These are phyloP conservation scores for Pinctada fucata DNA, from an alignment of 2,888 invertebrate genomes.

Conservation along the genomic window DNA sequence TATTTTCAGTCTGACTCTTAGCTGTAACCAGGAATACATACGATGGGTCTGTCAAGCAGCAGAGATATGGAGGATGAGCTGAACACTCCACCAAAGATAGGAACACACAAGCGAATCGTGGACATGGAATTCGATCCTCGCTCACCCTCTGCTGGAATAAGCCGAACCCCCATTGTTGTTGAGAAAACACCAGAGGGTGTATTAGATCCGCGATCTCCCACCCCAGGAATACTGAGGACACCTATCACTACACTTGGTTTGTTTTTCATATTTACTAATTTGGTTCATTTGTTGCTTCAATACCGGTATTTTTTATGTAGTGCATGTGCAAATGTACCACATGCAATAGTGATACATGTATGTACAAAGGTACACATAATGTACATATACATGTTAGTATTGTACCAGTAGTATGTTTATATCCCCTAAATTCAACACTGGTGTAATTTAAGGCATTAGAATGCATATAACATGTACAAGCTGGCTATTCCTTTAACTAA, in stretches of 20 bases:
- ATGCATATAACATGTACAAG: too few species aligned
- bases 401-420: too few species aligned
- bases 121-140: slow-evolving; percentile 56
- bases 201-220: slow-evolving; percentile 57
- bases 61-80: slow-evolving; percentile 36
- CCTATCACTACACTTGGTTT: slow-evolving; percentile 43
- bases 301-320: neutral
- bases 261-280: neutral
- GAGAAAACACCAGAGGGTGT: slow-evolving; percentile 58
- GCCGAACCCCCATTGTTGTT: slow-evolving; percentile 66
- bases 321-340: too few species aligned
- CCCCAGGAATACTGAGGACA: slow-evolving; percentile 55
- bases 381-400: too few species aligned
- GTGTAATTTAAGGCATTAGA: too few species aligned
- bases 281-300: neutral
- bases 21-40: too few species aligned
- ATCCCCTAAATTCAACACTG: too few species aligned
- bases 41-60: slow-evolving; percentile 44
- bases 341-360: too few species aligned
- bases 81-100: slow-evolving; percentile 46
- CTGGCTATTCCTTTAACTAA: too few species aligned
- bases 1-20: too few species aligned
- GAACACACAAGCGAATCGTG: slow-evolving; percentile 44
- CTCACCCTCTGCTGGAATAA: slow-evolving; percentile 61
- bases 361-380: too few species aligned